phyloP scores from a whole-genome alignment of 2,113 vertebrate genomes.

The Campylomormyrus numenius region DNA sequence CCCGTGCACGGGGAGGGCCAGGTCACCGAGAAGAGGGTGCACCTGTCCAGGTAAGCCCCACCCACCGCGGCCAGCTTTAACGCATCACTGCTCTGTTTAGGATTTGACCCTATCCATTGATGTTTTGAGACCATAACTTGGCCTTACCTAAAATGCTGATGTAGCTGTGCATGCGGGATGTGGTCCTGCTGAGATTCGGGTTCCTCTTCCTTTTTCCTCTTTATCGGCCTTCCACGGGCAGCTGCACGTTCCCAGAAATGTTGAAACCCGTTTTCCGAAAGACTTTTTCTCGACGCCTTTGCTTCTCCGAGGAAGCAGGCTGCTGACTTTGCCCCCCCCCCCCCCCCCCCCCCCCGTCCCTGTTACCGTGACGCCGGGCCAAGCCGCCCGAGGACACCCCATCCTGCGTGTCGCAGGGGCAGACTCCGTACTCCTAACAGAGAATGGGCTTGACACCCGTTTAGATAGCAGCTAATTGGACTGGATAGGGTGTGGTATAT shows the following conservation, averaged over 20 bases:
- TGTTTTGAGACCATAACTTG: background rate
- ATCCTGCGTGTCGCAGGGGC: background rate
- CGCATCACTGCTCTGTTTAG: background rate
- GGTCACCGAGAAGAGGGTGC: constrained; percentile 62
- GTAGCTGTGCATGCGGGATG: background rate
- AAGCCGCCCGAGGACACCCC: background rate
- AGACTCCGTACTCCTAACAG: background rate
- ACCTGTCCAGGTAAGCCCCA: constrained; percentile 60
- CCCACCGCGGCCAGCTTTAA: background rate
- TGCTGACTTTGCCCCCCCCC: background rate
- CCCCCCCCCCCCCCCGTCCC: background rate
- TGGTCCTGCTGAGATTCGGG: background rate
- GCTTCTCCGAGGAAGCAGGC: background rate
- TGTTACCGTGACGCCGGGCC: background rate
- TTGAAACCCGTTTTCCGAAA: background rate
- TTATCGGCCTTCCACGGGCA: background rate
- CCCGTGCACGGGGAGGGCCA: constrained; percentile 53
- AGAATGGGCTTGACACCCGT: background rate
- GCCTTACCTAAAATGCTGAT: background rate
- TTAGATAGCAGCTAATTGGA: background rate
- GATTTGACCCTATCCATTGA: background rate
- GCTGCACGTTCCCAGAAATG: background rate
- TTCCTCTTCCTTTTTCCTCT: background rate
- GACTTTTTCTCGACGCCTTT: background rate
- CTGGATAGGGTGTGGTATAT: background rate